Evolutionary conservation across 2,888 invertebrate species (phyloP).

Genomic region (Melinaea menophilus): DNA sequence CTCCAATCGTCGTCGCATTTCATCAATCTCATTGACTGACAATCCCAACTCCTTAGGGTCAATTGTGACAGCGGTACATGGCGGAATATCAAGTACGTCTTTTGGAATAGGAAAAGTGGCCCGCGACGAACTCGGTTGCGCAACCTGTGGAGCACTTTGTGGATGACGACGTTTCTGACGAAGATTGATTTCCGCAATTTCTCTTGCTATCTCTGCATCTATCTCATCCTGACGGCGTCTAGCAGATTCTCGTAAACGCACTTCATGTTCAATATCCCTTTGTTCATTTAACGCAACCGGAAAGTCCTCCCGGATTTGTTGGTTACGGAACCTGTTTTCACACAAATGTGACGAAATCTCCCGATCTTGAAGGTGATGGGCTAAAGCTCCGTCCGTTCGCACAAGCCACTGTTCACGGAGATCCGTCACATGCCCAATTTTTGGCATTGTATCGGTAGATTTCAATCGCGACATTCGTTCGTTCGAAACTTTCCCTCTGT

Average conservation of each 20-base stretch:
- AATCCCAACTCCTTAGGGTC: conserved; percentile 64
- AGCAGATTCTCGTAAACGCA: conserved; percentile 54
- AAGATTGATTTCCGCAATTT: conserved; percentile 70
- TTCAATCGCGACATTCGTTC: conserved; percentile 60
- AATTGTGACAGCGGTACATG: conserved; percentile 9
- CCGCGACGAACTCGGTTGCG: conserved; percentile 60
- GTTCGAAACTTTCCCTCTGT: neutral
- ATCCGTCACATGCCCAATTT: conserved; percentile 70
- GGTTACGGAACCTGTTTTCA: conserved; percentile 70
- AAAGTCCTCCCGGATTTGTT: conserved; percentile 72
- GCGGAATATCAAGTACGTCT: conserved; percentile 50
- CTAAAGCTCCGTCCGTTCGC: conserved; percentile 68
- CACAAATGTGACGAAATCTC: conserved; percentile 72
- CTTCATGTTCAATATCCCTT: conserved; percentile 63
- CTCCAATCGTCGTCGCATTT: conserved; percentile 61
- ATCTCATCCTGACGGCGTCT: conserved; percentile 67
- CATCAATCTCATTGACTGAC: conserved; percentile 61
- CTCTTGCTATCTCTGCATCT: conserved; percentile 68
- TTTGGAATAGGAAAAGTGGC: conserved; percentile 37
- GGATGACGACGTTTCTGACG: conserved; percentile 59
- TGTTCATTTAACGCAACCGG: conserved; percentile 70
- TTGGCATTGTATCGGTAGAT: conserved; percentile 70
- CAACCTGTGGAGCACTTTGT: conserved; percentile 44
- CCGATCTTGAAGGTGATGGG: conserved; percentile 69
- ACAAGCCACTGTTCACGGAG: conserved; percentile 73